These are phyloP conservation scores for Zootermopsis nevadensis DNA, from an alignment of 2,888 invertebrate genomes.

Conservation along the genomic window DNA sequence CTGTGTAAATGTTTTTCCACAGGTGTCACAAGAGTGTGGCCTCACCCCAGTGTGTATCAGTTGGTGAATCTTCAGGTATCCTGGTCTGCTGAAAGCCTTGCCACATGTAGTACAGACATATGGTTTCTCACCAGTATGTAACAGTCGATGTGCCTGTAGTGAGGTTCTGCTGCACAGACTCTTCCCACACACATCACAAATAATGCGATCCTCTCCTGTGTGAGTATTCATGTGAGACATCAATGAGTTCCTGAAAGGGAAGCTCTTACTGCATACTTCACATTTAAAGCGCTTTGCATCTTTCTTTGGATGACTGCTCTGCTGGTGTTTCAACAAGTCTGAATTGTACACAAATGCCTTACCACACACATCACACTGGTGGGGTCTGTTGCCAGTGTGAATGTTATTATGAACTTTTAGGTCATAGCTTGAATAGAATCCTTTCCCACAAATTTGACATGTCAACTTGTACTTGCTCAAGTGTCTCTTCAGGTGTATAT, in stretches of 20 bases:
- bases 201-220: slow-evolving; percentile 64
- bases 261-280: slow-evolving; percentile 56
- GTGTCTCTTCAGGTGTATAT: slow-evolving; percentile 61
- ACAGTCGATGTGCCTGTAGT: slow-evolving; percentile 71
- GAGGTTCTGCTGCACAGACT: slow-evolving; percentile 70
- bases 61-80: slow-evolving; percentile 69
- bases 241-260: slow-evolving; percentile 55
- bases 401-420: slow-evolving; percentile 44
- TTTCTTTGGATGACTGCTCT: slow-evolving; percentile 40
- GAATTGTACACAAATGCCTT: slow-evolving; percentile 60
- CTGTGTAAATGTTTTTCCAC: slow-evolving; percentile 73
- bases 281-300: slow-evolving; percentile 54
- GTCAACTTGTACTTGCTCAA: slow-evolving; percentile 52
- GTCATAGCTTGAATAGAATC: slow-evolving; percentile 62
- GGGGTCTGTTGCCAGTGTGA: slow-evolving; percentile 40
- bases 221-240: slow-evolving; percentile 53
- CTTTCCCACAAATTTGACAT: slow-evolving; percentile 68
- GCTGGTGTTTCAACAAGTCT: slow-evolving; percentile 54
- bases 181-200: slow-evolving; percentile 73
- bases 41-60: slow-evolving; percentile 72
- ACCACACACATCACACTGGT: slow-evolving; percentile 47
- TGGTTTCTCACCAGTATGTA: slow-evolving; percentile 73
- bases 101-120: slow-evolving; percentile 64
- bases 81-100: slow-evolving; percentile 50
- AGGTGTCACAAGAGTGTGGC: slow-evolving; percentile 71